Percentiles rank a stretch among this genome's conserved stretches.
phyloP scores from a whole-genome alignment of 2,113 vertebrate genomes.

The Phasianus colchicus region DNA sequence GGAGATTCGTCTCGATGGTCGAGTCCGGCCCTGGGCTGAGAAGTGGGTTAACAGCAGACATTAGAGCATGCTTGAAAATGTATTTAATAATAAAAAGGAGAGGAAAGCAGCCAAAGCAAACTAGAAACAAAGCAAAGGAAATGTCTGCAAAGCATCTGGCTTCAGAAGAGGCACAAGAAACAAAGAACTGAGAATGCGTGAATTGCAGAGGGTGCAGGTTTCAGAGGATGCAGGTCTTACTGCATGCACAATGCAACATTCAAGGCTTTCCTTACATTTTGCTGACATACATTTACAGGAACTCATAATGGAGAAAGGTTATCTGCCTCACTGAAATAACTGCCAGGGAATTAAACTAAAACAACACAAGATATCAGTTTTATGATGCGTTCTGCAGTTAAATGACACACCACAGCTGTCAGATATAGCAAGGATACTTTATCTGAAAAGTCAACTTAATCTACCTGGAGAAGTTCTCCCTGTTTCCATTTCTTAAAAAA shows the following conservation, averaged over 20 bases:
- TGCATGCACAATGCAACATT: fast-evolving
- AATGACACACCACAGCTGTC: not conserved
- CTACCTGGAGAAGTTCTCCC: not conserved
- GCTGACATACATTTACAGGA: not conserved
- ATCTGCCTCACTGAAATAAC: not conserved
- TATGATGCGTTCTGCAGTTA: not conserved
- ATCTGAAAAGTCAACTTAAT: not conserved
- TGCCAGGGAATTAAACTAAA: not conserved
- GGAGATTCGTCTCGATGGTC: slow-evolving; percentile 87
- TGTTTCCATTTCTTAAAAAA: not conserved
- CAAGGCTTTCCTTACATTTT: not conserved
- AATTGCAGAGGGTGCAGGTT: not conserved
- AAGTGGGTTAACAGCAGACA: slow-evolving; percentile 78
- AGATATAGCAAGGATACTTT: not conserved
- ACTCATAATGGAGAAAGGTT: not conserved
- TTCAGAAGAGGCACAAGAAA: slow-evolving; percentile 1
- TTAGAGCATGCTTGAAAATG: slow-evolving; percentile 72
- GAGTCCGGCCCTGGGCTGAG: slow-evolving; percentile 81
- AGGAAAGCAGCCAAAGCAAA: slow-evolving; percentile 20
- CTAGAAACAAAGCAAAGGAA: slow-evolving; percentile 10
- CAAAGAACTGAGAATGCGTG: not conserved
- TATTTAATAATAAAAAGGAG: slow-evolving; percentile 53
- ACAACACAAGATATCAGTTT: not conserved
- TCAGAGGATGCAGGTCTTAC: not conserved
- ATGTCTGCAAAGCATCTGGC: not conserved